Conservation (phyloP, 1,140 invertebrate genomes). For the Steinernema feltiae region DNA sequence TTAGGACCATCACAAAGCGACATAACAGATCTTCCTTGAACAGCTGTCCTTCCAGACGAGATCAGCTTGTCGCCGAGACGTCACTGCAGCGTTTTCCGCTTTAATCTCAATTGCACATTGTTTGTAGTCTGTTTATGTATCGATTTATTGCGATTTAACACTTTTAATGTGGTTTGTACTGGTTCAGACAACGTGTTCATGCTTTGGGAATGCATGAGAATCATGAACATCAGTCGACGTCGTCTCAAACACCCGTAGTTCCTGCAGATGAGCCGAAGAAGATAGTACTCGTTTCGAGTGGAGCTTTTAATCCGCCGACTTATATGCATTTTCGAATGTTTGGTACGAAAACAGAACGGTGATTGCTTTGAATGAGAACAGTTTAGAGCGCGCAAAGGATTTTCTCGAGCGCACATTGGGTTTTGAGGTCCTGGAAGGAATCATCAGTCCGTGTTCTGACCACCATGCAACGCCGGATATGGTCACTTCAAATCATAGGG, state of each 20-base stretch:
- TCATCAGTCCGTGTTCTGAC: neutral
- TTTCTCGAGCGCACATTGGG: neutral
- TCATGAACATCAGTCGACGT: neutral
- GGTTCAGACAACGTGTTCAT: neutral
- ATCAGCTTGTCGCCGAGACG: neutral
- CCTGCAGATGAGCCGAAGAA: neutral
- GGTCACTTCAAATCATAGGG: neutral
- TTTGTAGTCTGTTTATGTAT: neutral
- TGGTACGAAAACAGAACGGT: neutral
- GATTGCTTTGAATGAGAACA: too few relatives aligned
- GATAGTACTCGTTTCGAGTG: neutral
- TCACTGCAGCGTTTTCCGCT: conserved; percentile 3
- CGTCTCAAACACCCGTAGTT: neutral
- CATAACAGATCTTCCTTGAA: neutral
- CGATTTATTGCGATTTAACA: neutral
- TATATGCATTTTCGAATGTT: conserved; percentile 12
- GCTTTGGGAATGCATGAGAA: neutral
- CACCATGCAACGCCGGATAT: neutral
- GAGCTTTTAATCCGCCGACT: neutral
- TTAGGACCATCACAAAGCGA: neutral
- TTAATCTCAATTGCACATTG: neutral
- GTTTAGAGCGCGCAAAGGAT: neutral
- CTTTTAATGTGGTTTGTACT: neutral
- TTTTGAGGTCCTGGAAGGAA: neutral
- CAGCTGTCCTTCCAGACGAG: conserved; percentile 8